Evolutionary conservation across 2,797 vertebrate genomes (phyloP).

Genomic region (Moxostoma hubbsi): DNA sequence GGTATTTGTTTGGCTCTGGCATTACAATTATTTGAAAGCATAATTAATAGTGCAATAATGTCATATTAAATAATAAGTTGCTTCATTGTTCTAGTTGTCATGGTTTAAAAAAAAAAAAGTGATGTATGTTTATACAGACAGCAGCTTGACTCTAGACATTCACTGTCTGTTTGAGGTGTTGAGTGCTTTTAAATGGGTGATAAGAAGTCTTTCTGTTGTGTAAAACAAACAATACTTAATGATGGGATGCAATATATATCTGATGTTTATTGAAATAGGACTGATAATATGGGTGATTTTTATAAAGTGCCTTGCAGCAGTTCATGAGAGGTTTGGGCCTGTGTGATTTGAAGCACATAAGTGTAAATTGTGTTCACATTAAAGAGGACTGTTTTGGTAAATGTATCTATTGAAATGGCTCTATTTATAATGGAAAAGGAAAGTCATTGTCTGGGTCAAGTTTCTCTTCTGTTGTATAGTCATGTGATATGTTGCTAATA

Average conservation of each 20-base stretch:
- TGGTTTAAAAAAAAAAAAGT: slow-evolving; percentile 63
- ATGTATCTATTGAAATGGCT: not conserved
- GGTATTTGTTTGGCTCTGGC: not conserved
- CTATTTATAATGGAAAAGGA: not conserved
- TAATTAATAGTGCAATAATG: not conserved
- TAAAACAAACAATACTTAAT: not conserved
- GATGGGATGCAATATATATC: not conserved
- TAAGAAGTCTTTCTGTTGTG: not conserved
- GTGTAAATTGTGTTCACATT: too few species aligned
- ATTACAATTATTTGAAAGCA: not conserved
- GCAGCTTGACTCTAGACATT: slow-evolving; percentile 44
- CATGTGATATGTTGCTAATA: not conserved
- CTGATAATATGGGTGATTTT: not conserved
- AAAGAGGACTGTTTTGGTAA: not conserved
- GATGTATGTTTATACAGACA: slow-evolving; percentile 72
- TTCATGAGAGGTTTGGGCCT: not conserved
- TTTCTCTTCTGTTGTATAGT: not conserved
- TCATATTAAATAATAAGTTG: not conserved
- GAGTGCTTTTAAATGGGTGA: not conserved
- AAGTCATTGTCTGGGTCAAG: not conserved
- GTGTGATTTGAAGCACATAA: not conserved
- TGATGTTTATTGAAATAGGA: not conserved
- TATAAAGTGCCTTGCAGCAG: slow-evolving; percentile 28
- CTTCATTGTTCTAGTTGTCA: not conserved
- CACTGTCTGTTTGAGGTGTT: not conserved